Conservation (phyloP, 2,888 invertebrate species). For the Aphidius colemani region DNA sequence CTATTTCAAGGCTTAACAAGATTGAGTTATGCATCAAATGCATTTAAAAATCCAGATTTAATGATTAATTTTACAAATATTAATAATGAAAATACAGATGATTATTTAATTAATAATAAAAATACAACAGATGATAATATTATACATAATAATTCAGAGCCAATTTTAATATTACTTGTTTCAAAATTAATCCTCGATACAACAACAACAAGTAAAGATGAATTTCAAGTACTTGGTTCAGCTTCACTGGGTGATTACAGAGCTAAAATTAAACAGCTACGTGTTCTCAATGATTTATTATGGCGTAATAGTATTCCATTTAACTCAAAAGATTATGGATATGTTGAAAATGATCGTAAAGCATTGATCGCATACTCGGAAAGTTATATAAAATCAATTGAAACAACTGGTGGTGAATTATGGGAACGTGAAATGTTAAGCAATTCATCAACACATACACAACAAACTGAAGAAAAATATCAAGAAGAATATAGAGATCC, state of each 20-base stretch:
- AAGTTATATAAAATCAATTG: constrained; percentile 37
- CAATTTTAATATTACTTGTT: constrained; percentile 41
- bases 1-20: constrained; percentile 39
- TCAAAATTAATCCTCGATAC: constrained; percentile 42
- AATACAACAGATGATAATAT: not conserved
- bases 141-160: constrained; percentile 31
- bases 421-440: constrained; percentile 13
- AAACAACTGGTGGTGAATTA: constrained; percentile 29
- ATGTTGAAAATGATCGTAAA: constrained; percentile 45
- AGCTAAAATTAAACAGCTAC: constrained; percentile 62
- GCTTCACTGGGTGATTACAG: constrained; percentile 63
- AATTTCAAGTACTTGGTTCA: constrained; percentile 44
- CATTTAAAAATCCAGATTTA: constrained; percentile 36
- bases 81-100: constrained; percentile 25
- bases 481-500: constrained; percentile 29
- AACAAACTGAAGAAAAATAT: constrained; percentile 27
- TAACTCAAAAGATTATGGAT: constrained; percentile 60
- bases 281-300: constrained; percentile 62
- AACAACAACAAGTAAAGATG: constrained; percentile 26
- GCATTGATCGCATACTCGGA: constrained; percentile 38
- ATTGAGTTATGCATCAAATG: constrained; percentile 41
- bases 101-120: constrained; percentile 20
- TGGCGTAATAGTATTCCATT: constrained; percentile 69
- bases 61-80: constrained; percentile 38
- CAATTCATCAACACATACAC: constrained; percentile 18